Evolutionary conservation across 2,888 invertebrate genomes (phyloP).

Genomic region (Thera britannica): DNA sequence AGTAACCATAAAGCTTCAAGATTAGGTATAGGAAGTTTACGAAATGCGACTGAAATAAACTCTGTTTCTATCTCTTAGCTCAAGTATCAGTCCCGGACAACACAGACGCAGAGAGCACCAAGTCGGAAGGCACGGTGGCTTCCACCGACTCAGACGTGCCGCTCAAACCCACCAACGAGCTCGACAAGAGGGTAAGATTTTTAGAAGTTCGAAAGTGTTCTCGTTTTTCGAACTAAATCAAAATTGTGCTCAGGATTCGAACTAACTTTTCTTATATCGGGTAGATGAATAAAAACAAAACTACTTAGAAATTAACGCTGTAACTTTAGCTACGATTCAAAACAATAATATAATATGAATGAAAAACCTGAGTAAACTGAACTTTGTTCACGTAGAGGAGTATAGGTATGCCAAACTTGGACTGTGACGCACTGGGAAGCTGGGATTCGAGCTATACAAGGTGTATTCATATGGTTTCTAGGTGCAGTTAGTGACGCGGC

Average conservation of each 20-base stretch:
- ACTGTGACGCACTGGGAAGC: background rate
- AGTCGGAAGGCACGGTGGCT: constrained; percentile 83
- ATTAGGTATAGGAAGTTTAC: background rate
- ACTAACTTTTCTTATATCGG: too few species aligned
- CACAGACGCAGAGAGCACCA: constrained; percentile 90
- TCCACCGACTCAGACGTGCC: constrained; percentile 89
- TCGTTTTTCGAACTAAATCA: constrained; percentile 1
- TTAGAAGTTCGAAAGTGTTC: background rate
- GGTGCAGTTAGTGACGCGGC: constrained; percentile 88
- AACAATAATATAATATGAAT: too few species aligned
- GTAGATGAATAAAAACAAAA: too few species aligned
- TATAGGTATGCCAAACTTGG: too few species aligned
- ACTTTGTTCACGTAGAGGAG: too few species aligned
- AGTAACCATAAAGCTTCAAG: background rate
- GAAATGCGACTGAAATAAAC: background rate
- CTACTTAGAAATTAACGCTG: too few species aligned
- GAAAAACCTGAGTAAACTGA: too few species aligned
- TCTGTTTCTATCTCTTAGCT: constrained; percentile 43
- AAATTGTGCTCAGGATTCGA: background rate
- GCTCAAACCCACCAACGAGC: constrained; percentile 86
- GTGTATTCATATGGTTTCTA: constrained; percentile 49
- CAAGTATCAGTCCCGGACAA: constrained; percentile 70
- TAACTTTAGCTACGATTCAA: too few species aligned
- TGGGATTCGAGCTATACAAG: background rate
- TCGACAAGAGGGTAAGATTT: constrained; percentile 82